Percentiles rank a stretch among this genome's conserved stretches.
Conservation (phyloP, 2,113 vertebrate genomes). For the Machaerirhynchus nigripectus region DNA sequence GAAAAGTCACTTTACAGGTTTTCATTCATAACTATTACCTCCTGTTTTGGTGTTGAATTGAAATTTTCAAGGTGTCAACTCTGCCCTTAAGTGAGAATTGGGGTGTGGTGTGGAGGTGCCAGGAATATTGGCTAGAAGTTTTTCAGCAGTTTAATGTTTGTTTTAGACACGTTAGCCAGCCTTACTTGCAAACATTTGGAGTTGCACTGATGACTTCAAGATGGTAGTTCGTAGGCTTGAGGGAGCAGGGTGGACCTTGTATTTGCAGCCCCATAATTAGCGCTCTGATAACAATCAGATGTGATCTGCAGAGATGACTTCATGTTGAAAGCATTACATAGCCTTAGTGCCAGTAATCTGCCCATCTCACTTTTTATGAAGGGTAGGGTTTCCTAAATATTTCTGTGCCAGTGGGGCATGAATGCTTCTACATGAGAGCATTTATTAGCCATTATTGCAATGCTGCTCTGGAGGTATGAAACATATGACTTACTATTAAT, state of each 20-base stretch:
- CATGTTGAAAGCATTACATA: constrained; percentile 16
- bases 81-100: background rate
- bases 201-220: background rate
- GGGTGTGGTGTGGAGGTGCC: background rate
- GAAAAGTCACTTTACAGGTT: background rate
- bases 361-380: background rate
- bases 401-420: background rate
- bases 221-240: background rate
- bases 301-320: constrained; percentile 1
- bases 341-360: background rate
- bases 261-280: background rate
- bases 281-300: constrained; percentile 6
- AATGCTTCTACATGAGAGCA: background rate
- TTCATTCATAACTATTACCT: background rate
- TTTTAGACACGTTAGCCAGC: background rate
- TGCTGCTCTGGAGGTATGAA: background rate
- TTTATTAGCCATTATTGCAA: background rate
- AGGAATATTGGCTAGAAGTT: background rate
- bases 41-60: background rate
- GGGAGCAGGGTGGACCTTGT: background rate
- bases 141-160: background rate
- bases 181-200: background rate
- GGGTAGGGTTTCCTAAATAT: background rate
- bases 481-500: background rate
- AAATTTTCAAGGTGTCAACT: background rate